Evolutionary conservation across 2,113 vertebrate genomes (phyloP), one percentile per base, ranked within the genome.

Genomic region (Gadus macrocephalus): DNA sequence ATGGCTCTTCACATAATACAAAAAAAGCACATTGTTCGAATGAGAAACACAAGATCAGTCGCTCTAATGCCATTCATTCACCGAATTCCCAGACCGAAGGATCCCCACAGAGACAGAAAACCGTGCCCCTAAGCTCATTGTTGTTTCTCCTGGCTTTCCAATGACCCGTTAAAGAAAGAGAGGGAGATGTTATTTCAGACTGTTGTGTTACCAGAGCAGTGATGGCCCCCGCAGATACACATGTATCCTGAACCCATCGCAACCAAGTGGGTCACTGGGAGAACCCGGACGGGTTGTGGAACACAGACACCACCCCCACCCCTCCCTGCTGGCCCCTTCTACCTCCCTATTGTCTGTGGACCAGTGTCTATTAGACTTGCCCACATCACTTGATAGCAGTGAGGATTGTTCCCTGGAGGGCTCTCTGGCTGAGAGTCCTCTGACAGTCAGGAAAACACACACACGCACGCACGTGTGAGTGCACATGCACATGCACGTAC

Each of bases 191-290:
- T 73, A 53, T 78, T 68, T 53, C 69, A 81, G 61, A 67, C 63
- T 64, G 53, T 66, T 22, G 68, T 71, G n/a, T 20, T 79, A 66
- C 83, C 67, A 35, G 12, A 60, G 66, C 80, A 53, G 64, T 14
- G 12, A 49, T 49, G 42, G 59, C 27, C 3, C 27, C 70, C 66
- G 62, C 53, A 70, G 64, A 64, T 38, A 31, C 58, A 65, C 56
- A 16, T 4, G 15, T 16, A 53, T 14, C 35, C 16, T 15, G 56
- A 71, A 53, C 72, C 2, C 63, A 60, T 71, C 67, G 53, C 17
- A 70, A 74, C 74, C 74, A 80, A 80, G 49, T 77, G 74, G 73
- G 78, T 76, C 69, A 77, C 42, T 60, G 53, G 75, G 73, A 64
- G 77, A 72, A 82, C 12, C 63, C 53, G 55, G 55, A 58, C 15